phyloP scores from a whole-genome alignment of 1,140 invertebrate species.

The Heliothis subflexa region DNA sequence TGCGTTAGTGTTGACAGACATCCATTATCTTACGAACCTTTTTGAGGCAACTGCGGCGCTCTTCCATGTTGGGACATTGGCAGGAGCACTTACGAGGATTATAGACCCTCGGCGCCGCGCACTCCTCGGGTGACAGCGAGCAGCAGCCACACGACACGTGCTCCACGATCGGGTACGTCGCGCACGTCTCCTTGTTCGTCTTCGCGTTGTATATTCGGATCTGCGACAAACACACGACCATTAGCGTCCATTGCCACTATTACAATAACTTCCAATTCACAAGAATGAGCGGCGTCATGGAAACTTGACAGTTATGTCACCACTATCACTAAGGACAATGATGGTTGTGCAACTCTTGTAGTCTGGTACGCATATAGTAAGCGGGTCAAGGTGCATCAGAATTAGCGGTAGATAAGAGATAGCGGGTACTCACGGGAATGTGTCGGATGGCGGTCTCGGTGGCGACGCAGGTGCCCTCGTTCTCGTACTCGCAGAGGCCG shows the following conservation, averaged over 20 bases:
- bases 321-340: conserved; percentile 66
- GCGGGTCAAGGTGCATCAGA: conserved; percentile 73
- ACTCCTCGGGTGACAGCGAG: conserved; percentile 57
- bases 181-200: conserved; percentile 75
- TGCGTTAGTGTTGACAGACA: conserved; percentile 76
- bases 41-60: conserved; percentile 72
- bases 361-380: conserved; percentile 58
- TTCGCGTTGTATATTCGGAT: conserved; percentile 76
- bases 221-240: conserved; percentile 56
- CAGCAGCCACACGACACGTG: conserved; percentile 76
- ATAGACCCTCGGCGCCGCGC: conserved; percentile 67
- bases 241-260: conserved; percentile 20
- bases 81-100: conserved; percentile 84
- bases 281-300: not conserved
- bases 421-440: conserved; percentile 72
- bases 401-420: conserved; percentile 60
- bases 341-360: conserved; percentile 57
- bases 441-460: conserved; percentile 63
- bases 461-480: conserved; percentile 68
- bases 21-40: conserved; percentile 84
- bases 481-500: conserved; percentile 78
- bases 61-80: conserved; percentile 77
- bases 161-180: conserved; percentile 69
- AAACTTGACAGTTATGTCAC: conserved; percentile 65
- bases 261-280: not conserved